A percentile compares a stretch with the other conserved stretches of the same genome.
phyloP scores from a whole-genome alignment of 2,113 vertebrate genomes.

The Podarcis cretensis region DNA sequence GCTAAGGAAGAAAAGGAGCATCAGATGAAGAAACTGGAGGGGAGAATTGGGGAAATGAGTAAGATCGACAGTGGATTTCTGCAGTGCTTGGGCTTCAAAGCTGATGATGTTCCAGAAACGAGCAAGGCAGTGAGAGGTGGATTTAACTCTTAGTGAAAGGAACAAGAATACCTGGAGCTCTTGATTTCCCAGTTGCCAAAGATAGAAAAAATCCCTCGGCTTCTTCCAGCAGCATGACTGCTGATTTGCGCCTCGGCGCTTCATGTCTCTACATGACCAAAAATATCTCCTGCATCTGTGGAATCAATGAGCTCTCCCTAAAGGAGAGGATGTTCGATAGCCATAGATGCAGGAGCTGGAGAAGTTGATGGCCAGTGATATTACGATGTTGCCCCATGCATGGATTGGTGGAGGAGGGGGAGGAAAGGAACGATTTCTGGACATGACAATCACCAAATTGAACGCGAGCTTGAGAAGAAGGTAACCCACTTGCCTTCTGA shows the following conservation, averaged over 20 bases:
- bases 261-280: slow-evolving; percentile 51
- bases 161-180: slow-evolving; percentile 44
- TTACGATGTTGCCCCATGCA: slow-evolving; percentile 30
- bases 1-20: neutral
- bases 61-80: neutral
- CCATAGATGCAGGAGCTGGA: slow-evolving; percentile 26
- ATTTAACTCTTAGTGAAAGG: slow-evolving; percentile 48
- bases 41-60: too few species aligned
- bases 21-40: slow-evolving; percentile 5
- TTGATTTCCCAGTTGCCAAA: slow-evolving; percentile 42
- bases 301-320: slow-evolving; percentile 43
- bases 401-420: neutral
- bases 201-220: slow-evolving; percentile 30
- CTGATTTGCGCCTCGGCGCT: slow-evolving; percentile 41
- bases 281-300: slow-evolving; percentile 42
- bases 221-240: slow-evolving; percentile 29
- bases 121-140: slow-evolving; percentile 29
- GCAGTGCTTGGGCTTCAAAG: slow-evolving; percentile 7
- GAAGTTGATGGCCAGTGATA: slow-evolving; percentile 37
- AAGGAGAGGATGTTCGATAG: slow-evolving; percentile 37
- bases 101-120: slow-evolving; percentile 21
- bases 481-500: slow-evolving; percentile 14
- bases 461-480: neutral
- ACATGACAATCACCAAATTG: slow-evolving; percentile 28
- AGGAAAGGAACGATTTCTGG: neutral